These are phyloP conservation scores for Chymomyza fuscimana DNA, from an alignment of 2,888 invertebrate species.

Conservation along the genomic window DNA sequence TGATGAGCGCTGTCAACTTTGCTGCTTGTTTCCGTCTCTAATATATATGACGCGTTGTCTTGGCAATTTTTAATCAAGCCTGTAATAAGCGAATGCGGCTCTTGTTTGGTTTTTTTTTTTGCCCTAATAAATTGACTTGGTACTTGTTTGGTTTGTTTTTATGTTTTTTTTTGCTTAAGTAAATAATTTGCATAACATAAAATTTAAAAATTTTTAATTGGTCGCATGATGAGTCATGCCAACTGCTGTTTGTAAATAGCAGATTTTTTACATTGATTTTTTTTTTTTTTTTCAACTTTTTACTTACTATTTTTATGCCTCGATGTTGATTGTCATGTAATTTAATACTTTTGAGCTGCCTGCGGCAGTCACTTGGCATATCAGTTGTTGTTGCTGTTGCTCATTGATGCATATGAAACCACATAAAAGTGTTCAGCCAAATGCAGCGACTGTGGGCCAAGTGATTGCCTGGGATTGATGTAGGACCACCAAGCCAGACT, in stretches of 20 bases:
- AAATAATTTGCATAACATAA: background rate
- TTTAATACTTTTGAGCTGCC: slow-evolving; percentile 27
- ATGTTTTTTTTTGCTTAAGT: slow-evolving; percentile 1
- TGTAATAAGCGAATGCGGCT: background rate
- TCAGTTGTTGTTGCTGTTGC: background rate
- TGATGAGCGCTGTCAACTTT: slow-evolving; percentile 20
- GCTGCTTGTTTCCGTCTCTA: background rate
- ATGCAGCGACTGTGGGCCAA: slow-evolving; percentile 9
- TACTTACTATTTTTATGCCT: slow-evolving; percentile 5
- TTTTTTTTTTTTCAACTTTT: slow-evolving; percentile 22
- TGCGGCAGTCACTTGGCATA: background rate
- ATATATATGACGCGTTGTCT: slow-evolving; percentile 29
- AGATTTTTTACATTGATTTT: slow-evolving; percentile 18
- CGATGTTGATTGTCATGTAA: slow-evolving; percentile 15
- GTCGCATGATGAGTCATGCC: background rate
- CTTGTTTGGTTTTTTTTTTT: background rate
- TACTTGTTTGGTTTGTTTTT: slow-evolving; percentile 2
- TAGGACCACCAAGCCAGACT: background rate
- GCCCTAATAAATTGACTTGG: background rate
- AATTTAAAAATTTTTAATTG: background rate
- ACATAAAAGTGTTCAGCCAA: slow-evolving; percentile 4
- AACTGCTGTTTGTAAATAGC: background rate
- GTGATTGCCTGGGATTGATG: slow-evolving; percentile 3
- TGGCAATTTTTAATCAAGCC: slow-evolving; percentile 51
- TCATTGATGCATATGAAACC: slow-evolving; percentile 5